Evolutionary conservation across 2,113 vertebrate genomes (phyloP).

Genomic region (Nerophis ophidion): DNA sequence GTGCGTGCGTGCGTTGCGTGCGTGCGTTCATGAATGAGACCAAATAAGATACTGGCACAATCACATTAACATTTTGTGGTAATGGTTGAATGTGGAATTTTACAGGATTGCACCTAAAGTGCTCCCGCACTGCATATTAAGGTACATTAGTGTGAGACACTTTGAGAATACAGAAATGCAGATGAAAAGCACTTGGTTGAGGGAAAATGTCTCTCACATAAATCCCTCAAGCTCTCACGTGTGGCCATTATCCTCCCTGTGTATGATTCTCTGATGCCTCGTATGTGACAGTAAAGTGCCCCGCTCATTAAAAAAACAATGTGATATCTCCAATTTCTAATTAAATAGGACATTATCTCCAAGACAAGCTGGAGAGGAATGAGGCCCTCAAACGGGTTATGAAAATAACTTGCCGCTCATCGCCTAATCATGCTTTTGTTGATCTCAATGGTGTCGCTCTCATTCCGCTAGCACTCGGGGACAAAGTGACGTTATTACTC

Average conservation of each 20-base stretch:
- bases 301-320: slow-evolving; percentile 75
- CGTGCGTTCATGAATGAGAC: neutral
- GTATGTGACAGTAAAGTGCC: slow-evolving; percentile 60
- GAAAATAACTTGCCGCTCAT: slow-evolving; percentile 77
- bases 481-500: slow-evolving; percentile 73
- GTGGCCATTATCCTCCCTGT: slow-evolving; percentile 59
- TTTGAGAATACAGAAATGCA: slow-evolving; percentile 44
- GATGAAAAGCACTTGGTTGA: slow-evolving; percentile 55
- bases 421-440: slow-evolving; percentile 70
- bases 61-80: slow-evolving; percentile 21
- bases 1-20: neutral
- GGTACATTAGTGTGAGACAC: slow-evolving; percentile 43
- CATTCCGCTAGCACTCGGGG: slow-evolving; percentile 72
- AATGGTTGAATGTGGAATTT: slow-evolving; percentile 31
- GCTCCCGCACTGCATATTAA: slow-evolving; percentile 45
- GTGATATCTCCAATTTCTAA: slow-evolving; percentile 79
- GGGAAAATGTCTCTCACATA: slow-evolving; percentile 49
- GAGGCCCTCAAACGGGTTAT: slow-evolving; percentile 79
- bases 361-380: slow-evolving; percentile 71
- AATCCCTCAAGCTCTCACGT: slow-evolving; percentile 52
- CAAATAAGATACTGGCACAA: slow-evolving; percentile 24
- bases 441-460: slow-evolving; percentile 78
- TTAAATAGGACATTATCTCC: slow-evolving; percentile 90
- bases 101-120: slow-evolving; percentile 31
- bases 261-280: slow-evolving; percentile 62